Base-by-base conservation (phyloP, 2,113 vertebrate genomes). In the Suricata suricatta region DNA sequence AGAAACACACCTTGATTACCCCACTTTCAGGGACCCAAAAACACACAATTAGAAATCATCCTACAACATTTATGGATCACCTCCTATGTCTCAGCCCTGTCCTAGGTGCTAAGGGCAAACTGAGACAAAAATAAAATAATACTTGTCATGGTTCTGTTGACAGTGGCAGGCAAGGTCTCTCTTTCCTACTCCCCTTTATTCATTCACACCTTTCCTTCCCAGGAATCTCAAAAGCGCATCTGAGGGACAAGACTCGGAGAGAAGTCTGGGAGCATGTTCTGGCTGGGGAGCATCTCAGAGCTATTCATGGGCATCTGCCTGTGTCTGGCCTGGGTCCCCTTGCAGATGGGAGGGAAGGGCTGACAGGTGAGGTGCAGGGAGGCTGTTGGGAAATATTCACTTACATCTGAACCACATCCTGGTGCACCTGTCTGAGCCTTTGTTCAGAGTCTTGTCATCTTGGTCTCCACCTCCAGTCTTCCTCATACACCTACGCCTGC, bases 291-390 rank as follows among this genome's bases (percentile, higher is more conserved):
- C 11, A 29, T 60, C n/a, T 6, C 35, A 71, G 44, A 57, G 19
- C 14, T 44, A 29, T 4, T 0, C 7, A 4, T 23, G 27, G 41
- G 66, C 29, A 29, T 69, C 54, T 27, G 23, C 41, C 44, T 69
- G 31, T 41, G 69, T 68, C 19, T 7, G 3, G 15, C n/a, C 29
- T 19, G 3, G 23, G 25, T 13, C 16, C 71, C 19, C 41, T 16
- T 4, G 64, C 41, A 38, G 27, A 29, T 0, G 10, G 9, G 23
- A 31, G 41, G n/a, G 33, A 31, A 2, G 14, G 0, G 12, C 41
- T 25, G 12, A 15, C 63, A 66, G 72, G 31, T 33, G 57, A 81
- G 29, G 66, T 31, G 15, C 13, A 54, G 68, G 54, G n/a, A 76
- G 11, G 14, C 12, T 44, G 11, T 7, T 52, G 68, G 60, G 71